phyloP scores from a whole-genome alignment of 2,888 invertebrate genomes.

The Pterostichus niger region DNA sequence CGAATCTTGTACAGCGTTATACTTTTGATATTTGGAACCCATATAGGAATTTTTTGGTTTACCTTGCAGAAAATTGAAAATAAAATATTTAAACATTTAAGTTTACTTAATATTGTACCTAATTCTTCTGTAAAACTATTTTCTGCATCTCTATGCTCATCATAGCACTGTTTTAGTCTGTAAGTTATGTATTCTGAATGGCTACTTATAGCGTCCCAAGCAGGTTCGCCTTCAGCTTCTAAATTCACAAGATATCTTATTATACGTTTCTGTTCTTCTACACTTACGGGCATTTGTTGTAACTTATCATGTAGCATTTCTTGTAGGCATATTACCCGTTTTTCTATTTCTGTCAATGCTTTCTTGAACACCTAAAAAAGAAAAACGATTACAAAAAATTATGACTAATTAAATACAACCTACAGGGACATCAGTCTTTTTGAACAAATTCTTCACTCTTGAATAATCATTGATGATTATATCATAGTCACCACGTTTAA shows the following conservation, averaged over 20 bases:
- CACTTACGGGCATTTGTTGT: conserved; percentile 92
- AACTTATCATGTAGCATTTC: conserved; percentile 90
- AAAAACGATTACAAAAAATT: not conserved
- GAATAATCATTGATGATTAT: conserved; percentile 98
- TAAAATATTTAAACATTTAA: not conserved
- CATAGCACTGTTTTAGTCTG: conserved; percentile 83
- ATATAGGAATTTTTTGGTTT: conserved; percentile 72
- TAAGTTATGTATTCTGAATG: conserved; percentile 89
- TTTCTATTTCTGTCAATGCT: conserved; percentile 95
- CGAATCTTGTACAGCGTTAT: conserved; percentile 72
- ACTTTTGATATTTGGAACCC: conserved; percentile 74
- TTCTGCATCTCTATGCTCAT: conserved; percentile 81
- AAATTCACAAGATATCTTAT: conserved; percentile 91
- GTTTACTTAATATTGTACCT: conserved; percentile 50
- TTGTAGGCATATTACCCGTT: conserved; percentile 89
- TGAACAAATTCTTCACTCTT: conserved; percentile 96
- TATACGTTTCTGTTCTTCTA: conserved; percentile 96
- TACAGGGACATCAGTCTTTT: conserved; percentile 93
- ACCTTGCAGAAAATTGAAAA: conserved; percentile 67
- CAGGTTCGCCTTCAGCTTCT: conserved; percentile 92
- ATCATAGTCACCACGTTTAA: conserved; percentile 96
- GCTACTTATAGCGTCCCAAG: conserved; percentile 95
- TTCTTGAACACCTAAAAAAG: conserved; percentile 86
- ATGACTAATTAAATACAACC: conserved; percentile 69
- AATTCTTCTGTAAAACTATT: conserved; percentile 72